Evolutionary conservation across 1,140 invertebrate species (phyloP), one percentile per base, ranked within the genome.

Genomic region (Macrocentrus cingulum): DNA sequence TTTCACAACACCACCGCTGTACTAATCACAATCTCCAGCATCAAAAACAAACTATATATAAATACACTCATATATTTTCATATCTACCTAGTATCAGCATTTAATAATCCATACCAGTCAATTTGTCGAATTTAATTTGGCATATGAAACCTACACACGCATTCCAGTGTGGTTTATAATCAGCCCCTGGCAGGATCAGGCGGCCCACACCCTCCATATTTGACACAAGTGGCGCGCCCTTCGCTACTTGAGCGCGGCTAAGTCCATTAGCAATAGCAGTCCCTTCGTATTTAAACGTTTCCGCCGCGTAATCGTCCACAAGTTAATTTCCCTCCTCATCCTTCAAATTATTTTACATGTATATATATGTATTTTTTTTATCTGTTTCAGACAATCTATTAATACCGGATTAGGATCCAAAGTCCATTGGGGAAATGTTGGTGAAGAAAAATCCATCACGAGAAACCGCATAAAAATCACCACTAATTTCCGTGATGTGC

Each of bases 261-360:
- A 59, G 67, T 70, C 61, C 67, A 68, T 70, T 73, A 70, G 63
- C 64, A 61, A n/a, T n/a, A 16, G 57, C 64, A 63, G n/a, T 60
- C 53, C 54, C 56, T 53, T 53, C 56, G 50, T 62, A 62, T 58
- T 70, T 64, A 66, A 72, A 66, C 64, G 62, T 68, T 72, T 69
- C 66, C 69, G 69, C 41, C 60, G 45, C 60, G 67, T 70, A 70
- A 72, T 72, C 65, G 63, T n/a, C 23, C 58, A 62, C 66, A 68
- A 66, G 59, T 67, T 70, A 68, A 71, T 71, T 65, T 60, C 55
- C 52, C 65, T 67, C 56, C 51, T 70, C 63, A 64, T 62, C 39
- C 63, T 56, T 46, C 15, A 8, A 39, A 39, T 34, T 11, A 20
- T 41, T 3, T 49, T 51, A n/a, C n/a, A n/a, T n/a, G n/a, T n/a